Base-by-base conservation (phyloP, 2,888 invertebrate species). In the Lithophane semibrunnea region DNA sequence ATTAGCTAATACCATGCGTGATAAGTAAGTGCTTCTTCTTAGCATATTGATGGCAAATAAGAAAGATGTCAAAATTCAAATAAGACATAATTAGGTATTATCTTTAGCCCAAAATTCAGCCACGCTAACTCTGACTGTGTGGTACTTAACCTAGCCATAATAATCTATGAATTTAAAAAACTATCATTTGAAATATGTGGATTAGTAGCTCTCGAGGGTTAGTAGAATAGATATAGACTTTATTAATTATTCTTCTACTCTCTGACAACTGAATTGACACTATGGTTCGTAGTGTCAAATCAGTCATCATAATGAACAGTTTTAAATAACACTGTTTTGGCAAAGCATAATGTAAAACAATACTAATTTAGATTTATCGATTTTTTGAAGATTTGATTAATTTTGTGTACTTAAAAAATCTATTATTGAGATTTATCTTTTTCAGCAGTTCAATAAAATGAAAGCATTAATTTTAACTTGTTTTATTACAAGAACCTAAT, bases 401-500 rank as follows among this genome's bases (percentile, higher is more conserved):
- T 44, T 16, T 18, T 12, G n/a, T 61, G 5, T 61, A 29, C 24
- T 70, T 56, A 7, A 24, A n/a, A 42, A 64, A 63, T 42, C 9
- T 8, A 10, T 29, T 42, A 12, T 7, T 7, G 3, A 18, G 56
- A 42, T 60, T 60, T 69, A 21, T 21, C 29, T 29, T 29, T 29
- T 29, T 29, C 29, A 49, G 58, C 4, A 52, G 5, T n/a, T 52
- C 5, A 77, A 63, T 77, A 70, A 82, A 82, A 65, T 24, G 0
- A 24, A 24, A 49, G 10, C 3, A 8, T 16, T 37, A 12, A 29
- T 69, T 61, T 29, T 16, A 61, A 42, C 5, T 69, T 63, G 61
- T 72, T 84, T 82, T 84, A 83, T 83, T 82, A 13, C 13, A 37
- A 37, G 37, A 0, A 37, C 37, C 5, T 37, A 29, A 37, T 79